Percentiles rank a stretch among this genome's conserved stretches.
Evolutionary conservation across 2,888 invertebrate species (phyloP).

Genomic region (Drosophila borealis): DNA sequence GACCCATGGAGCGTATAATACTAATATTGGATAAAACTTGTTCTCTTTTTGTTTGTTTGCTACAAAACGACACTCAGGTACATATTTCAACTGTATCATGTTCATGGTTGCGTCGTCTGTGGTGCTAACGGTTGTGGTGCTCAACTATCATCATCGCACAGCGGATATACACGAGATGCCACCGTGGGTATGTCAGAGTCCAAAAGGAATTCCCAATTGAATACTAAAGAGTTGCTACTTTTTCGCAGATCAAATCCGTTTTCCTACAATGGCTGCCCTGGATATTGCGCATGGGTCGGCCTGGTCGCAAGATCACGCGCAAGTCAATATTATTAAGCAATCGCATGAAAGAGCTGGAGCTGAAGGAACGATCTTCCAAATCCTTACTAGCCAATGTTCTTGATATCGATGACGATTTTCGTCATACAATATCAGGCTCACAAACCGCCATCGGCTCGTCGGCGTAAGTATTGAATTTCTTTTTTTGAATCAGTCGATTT

Average conservation of each 20-base stretch:
- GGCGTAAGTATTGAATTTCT: conserved; percentile 85
- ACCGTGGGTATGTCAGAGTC: conserved; percentile 92
- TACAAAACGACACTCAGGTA: conserved; percentile 88
- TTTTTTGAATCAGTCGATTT: background rate
- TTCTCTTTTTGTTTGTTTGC: conserved; percentile 45
- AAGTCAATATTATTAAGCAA: conserved; percentile 96
- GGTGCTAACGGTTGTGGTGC: conserved; percentile 97
- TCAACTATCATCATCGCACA: conserved; percentile 98
- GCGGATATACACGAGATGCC: conserved; percentile 99
- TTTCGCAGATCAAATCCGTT: conserved; percentile 93
- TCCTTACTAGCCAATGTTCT: conserved; percentile 97
- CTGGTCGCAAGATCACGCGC: conserved; percentile 96
- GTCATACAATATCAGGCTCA: conserved; percentile 88
- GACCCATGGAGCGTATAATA: conserved; percentile 20
- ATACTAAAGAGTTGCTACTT: background rate
- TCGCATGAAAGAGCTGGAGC: conserved; percentile 95
- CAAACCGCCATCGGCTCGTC: conserved; percentile 88
- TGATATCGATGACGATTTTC: conserved; percentile 97
- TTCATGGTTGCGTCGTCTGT: conserved; percentile 99
- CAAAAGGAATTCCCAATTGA: background rate
- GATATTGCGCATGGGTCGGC: conserved; percentile 97
- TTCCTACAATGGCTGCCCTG: conserved; percentile 99
- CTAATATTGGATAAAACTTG: conserved; percentile 51
- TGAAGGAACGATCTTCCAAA: conserved; percentile 97
- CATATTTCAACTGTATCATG: conserved; percentile 99